Evolutionary conservation across 2,888 invertebrate genomes (phyloP), one percentile per base, ranked within the genome.

Genomic region (Zygothrica quintamaculata): DNA sequence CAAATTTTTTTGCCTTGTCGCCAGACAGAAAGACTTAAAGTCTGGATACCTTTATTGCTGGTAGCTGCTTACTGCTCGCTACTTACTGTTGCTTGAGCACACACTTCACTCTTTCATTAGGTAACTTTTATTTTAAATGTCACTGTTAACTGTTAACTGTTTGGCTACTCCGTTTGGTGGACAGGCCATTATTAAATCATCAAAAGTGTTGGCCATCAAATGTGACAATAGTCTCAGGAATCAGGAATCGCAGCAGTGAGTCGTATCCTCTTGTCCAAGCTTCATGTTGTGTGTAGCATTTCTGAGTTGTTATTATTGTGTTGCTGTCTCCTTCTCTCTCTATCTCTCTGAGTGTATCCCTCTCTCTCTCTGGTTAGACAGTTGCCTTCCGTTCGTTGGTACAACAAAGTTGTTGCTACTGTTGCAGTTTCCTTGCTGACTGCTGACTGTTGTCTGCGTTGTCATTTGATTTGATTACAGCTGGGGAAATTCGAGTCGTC

Each of bases 391-490:
- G 71, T 59, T 77, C 51, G 37, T 51, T 44, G 43, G 51, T 53
- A 33, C 40, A 44, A 56, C 59, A 65, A 62, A 74, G 65, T 73
- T 53, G 51, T 13, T 26, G 51, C 25, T 39, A 33, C 12, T 36
- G 46, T 53, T 39, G 56, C 59, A 65, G 59, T 50, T 68, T 57
- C 64, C 62, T 59, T 59, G 48, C 70, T 57, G 31, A 26, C 18
- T 22, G 51, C 53, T 37, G 34, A 12, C 46, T 57, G 29, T 12
- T 57, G 78, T 62, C 76, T 78, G 79, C 74, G 47, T 76, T 75
- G 78, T 78, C 78, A 79, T 82, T 79, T 79, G 82, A 79, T 79
- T 79, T 79, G 78, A 82, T 79, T 79, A 79, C 77, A 74, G 65
- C 65, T 76, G 71, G 60, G 72, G 72, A 73, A 77, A 67, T 67